Evolutionary conservation across 2,888 invertebrate genomes (phyloP).

Genomic region (Blastobasis adustella): DNA sequence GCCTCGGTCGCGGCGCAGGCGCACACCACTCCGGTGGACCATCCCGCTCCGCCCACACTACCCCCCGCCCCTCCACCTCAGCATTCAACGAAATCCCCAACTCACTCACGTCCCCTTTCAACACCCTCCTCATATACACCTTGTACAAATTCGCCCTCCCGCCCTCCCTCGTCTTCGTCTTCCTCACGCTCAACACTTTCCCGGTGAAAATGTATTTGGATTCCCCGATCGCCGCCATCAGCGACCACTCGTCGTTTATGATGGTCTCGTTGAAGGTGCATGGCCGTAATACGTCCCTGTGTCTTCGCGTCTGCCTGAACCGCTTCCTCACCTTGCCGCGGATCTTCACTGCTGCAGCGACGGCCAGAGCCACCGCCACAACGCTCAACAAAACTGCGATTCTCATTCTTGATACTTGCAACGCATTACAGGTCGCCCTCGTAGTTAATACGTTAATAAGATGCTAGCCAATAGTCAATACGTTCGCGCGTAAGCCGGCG

Average conservation of each 20-base stretch:
- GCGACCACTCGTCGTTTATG: slow-evolving; percentile 65
- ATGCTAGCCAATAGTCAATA: too few species aligned
- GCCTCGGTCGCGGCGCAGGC: slow-evolving; percentile 58
- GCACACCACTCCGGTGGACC: slow-evolving; percentile 53
- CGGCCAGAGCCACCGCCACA: slow-evolving; percentile 58
- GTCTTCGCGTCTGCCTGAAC: slow-evolving; percentile 49
- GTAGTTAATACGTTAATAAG: too few species aligned
- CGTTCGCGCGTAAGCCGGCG: slow-evolving; percentile 40
- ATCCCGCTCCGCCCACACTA: slow-evolving; percentile 50
- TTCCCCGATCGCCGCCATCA: slow-evolving; percentile 67
- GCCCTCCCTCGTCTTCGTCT: slow-evolving; percentile 43
- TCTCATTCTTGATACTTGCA: too few species aligned
- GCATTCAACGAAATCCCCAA: slow-evolving; percentile 54
- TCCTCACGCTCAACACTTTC: slow-evolving; percentile 64
- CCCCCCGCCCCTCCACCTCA: slow-evolving; percentile 49
- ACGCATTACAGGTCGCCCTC: too few species aligned
- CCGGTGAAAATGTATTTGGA: slow-evolving; percentile 70
- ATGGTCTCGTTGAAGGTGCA: slow-evolving; percentile 69
- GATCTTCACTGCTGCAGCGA: slow-evolving; percentile 56
- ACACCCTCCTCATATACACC: slow-evolving; percentile 59
- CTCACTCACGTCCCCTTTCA: slow-evolving; percentile 61
- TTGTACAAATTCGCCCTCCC: slow-evolving; percentile 61
- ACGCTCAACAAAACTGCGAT: slow-evolving; percentile 14
- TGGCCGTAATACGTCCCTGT: slow-evolving; percentile 57
- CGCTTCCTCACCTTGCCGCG: slow-evolving; percentile 68